Conservation (phyloP, 2,888 invertebrate genomes). For the Hyppa rectilinea region DNA sequence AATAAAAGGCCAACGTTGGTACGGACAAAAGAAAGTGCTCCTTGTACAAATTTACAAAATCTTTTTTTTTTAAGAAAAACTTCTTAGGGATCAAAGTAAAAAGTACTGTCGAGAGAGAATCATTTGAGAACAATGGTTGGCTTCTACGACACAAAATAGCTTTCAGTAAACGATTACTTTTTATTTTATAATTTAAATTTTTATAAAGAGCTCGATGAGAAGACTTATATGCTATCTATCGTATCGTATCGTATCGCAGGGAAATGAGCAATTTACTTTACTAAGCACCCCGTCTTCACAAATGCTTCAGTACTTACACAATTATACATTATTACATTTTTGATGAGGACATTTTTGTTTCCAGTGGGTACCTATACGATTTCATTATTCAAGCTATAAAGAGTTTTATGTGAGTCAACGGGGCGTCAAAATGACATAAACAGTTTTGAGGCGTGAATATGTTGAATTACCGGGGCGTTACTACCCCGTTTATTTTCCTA, state of each 20-base stretch:
- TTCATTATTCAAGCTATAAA: constrained; percentile 58
- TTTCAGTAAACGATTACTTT: not conserved
- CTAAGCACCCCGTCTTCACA: not conserved
- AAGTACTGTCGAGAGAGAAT: not conserved
- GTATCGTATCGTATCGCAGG: not conserved
- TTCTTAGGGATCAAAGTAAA: constrained; percentile 5
- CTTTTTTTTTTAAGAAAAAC: not conserved
- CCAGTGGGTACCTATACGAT: constrained; percentile 34
- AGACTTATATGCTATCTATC: not conserved
- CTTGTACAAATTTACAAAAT: not conserved
- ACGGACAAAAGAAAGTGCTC: not conserved
- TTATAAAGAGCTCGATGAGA: not conserved
- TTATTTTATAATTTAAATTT: not conserved
- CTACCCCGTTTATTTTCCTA: constrained; percentile 16
- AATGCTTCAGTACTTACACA: constrained; percentile 9
- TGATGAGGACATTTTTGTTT: constrained; percentile 27
- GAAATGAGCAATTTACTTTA: not conserved
- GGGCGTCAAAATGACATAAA: constrained; percentile 43
- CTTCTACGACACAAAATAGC: not conserved
- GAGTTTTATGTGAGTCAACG: constrained; percentile 49
- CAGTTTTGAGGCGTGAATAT: constrained; percentile 42
- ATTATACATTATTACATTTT: constrained; percentile 12
- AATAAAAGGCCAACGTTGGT: constrained; percentile 2
- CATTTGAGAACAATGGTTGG: constrained; percentile 3
- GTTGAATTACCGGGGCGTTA: constrained; percentile 25